phyloP scores from a whole-genome alignment of 1,140 invertebrate genomes.

The Lineus longissimus region DNA sequence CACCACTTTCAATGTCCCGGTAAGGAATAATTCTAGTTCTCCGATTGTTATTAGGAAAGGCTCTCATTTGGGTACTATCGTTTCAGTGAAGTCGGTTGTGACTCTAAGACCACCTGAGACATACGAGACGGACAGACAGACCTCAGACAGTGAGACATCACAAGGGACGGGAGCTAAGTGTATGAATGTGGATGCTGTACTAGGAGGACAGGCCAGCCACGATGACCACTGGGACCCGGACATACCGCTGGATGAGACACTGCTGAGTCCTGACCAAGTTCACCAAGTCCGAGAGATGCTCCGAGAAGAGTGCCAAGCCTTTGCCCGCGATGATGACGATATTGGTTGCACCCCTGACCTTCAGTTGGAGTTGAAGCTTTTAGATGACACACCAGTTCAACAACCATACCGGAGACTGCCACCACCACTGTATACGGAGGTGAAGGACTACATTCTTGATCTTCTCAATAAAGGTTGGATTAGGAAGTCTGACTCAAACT shows the following conservation, averaged over 20 bases:
- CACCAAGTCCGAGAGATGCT: constrained; percentile 7
- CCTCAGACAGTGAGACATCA: no score
- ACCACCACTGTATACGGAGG: constrained; percentile 20
- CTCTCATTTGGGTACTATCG: no score
- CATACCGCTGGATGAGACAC: background rate
- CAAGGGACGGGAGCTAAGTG: no score
- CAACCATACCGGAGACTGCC: constrained; percentile 18
- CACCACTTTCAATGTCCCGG: no score
- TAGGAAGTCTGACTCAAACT: constrained; percentile 6
- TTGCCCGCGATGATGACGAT: constrained; percentile 16
- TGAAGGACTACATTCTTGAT: constrained; percentile 22
- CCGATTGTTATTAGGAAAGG: no score
- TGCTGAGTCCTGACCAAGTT: constrained; percentile 7
- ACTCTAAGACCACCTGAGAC: no score
- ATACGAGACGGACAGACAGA: no score
- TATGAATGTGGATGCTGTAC: no score
- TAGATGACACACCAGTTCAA: constrained; percentile 14
- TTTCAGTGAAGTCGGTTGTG: no score
- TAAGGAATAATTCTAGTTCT: no score
- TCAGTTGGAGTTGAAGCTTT: constrained; percentile 16
- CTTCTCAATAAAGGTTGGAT: constrained; percentile 15
- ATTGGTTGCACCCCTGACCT: constrained; percentile 17
- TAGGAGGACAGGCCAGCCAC: no score
- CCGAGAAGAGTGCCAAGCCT: constrained; percentile 9
- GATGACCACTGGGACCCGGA: background rate